These are phyloP conservation scores for Zaprionus africanus DNA, from an alignment of 1,140 invertebrate species.

Conservation along the genomic window DNA sequence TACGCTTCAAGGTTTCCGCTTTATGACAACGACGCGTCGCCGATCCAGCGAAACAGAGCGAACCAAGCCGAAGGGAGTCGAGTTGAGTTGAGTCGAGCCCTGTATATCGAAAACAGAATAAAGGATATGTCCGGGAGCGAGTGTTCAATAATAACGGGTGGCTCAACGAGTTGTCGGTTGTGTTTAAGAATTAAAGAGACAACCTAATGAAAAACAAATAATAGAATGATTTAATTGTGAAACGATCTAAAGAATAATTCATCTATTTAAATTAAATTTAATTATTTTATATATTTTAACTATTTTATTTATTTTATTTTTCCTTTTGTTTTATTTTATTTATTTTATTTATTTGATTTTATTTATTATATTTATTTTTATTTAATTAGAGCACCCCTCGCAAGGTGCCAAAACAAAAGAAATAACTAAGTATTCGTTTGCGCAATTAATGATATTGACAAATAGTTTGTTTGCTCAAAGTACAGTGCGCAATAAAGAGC, in stretches of 20 bases:
- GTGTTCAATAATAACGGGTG: neutral
- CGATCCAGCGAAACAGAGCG: slow-evolving; percentile 20
- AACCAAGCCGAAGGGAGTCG: slow-evolving; percentile 10
- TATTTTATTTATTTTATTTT: too few species aligned
- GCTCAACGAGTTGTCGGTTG: neutral
- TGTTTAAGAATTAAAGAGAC: neutral
- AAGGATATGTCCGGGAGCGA: slow-evolving; percentile 31
- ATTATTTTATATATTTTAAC: too few species aligned
- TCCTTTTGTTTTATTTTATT: too few species aligned
- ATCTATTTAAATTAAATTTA: too few species aligned
- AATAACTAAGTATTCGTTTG: slow-evolving; percentile 20
- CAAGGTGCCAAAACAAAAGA: slow-evolving; percentile 10
- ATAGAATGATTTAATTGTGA: too few species aligned
- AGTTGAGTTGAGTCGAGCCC: neutral
- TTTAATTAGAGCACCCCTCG: neutral
- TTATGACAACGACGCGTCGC: slow-evolving; percentile 49
- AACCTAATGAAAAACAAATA: neutral
- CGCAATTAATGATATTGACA: slow-evolving; percentile 14
- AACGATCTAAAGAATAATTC: neutral
- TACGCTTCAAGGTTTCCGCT: slow-evolving; percentile 79
- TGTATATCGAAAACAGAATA: neutral
- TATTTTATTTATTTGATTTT: too few species aligned
- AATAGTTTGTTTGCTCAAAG: neutral
- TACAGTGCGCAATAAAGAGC: neutral
- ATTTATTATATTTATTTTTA: too few species aligned